Evolutionary conservation across 2,797 vertebrate species (phyloP).

Genomic region (Rhynchonycteris naso): DNA sequence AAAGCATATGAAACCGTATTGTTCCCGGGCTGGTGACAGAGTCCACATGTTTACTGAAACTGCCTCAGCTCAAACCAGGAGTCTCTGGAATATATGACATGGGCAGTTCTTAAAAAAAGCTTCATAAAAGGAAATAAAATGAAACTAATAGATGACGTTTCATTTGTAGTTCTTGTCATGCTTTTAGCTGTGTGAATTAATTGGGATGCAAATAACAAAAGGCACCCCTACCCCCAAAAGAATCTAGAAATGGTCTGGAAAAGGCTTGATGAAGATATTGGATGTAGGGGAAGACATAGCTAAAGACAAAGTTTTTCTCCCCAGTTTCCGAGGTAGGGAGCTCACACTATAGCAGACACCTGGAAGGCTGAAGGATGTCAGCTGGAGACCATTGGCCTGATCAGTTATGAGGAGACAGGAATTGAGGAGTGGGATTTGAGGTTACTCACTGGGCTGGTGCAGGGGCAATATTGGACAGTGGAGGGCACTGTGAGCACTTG

Average conservation of each 20-base stretch:
- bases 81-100: slow-evolving; percentile 40
- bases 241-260: neutral
- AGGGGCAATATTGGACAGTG: neutral
- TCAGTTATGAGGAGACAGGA: neutral
- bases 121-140: slow-evolving; percentile 50
- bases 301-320: neutral
- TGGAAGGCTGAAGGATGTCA: neutral
- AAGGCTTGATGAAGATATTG: neutral
- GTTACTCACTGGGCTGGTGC: neutral
- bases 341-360: neutral
- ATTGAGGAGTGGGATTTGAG: neutral
- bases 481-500: neutral
- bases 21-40: slow-evolving; percentile 57
- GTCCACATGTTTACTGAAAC: slow-evolving; percentile 32
- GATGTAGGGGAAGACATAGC: fast-evolving
- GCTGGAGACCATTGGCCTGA: neutral
- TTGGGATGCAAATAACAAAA: neutral
- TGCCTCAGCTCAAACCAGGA: slow-evolving; percentile 54
- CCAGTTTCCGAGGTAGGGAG: neutral
- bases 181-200: slow-evolving; percentile 66
- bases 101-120: slow-evolving; percentile 57
- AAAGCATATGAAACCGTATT: slow-evolving; percentile 50
- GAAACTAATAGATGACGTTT: slow-evolving; percentile 48
- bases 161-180: slow-evolving; percentile 47
- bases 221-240: neutral